Evolutionary conservation across 2,797 vertebrate species (phyloP).

Genomic region (Eupleurogrammus muticus): DNA sequence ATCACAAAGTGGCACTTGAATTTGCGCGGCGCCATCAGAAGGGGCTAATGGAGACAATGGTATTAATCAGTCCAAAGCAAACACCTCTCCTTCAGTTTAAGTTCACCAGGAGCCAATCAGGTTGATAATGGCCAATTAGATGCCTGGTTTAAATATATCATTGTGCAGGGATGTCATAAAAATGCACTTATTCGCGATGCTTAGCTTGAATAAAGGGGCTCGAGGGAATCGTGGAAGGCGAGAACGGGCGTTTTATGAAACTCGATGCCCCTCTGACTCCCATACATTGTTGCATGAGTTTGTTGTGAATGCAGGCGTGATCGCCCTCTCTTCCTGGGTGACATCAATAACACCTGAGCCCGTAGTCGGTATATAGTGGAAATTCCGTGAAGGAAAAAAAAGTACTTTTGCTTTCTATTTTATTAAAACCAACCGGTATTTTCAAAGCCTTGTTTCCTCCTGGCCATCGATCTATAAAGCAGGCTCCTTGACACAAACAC

Average conservation of each 20-base stretch:
- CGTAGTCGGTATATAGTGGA: not conserved
- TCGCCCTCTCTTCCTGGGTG: not conserved
- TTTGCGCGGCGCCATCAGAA: constrained; percentile 56
- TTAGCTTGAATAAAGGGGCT: constrained; percentile 11
- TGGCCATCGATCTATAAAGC: too few relatives aligned
- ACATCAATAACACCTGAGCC: not conserved
- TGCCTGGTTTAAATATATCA: constrained; percentile 36
- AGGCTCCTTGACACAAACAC: too few relatives aligned
- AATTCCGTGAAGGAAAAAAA: not conserved
- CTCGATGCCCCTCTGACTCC: constrained; percentile 4
- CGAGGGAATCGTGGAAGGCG: not conserved
- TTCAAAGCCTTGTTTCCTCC: not conserved
- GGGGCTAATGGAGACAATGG: constrained; percentile 73
- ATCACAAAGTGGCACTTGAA: constrained; percentile 70
- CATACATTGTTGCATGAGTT: constrained; percentile 9
- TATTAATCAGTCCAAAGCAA: constrained; percentile 70
- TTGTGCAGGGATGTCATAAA: constrained; percentile 26
- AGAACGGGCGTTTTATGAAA: not conserved
- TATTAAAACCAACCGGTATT: not conserved
- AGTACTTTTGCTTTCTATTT: not conserved
- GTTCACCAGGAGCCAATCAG: constrained; percentile 39
- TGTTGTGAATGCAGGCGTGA: constrained; percentile 7
- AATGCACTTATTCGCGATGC: not conserved
- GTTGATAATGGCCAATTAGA: constrained; percentile 31
- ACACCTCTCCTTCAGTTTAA: constrained; percentile 48